phyloP scores from a whole-genome alignment of 2,113 vertebrate genomes.

The Eudorcas thomsonii region DNA sequence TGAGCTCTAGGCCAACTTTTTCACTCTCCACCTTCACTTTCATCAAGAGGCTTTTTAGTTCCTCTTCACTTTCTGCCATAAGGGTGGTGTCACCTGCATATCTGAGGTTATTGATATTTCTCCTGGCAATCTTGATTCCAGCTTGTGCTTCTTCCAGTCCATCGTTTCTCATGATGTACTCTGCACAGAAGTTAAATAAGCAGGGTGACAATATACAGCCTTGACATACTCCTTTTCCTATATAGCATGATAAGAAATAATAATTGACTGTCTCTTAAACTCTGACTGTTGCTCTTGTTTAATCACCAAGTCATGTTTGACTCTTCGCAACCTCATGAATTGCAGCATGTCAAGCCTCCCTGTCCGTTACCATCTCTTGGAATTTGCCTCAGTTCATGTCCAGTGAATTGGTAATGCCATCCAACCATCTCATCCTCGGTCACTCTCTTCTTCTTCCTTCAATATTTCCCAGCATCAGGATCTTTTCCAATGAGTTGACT shows the following conservation, averaged over 20 bases:
- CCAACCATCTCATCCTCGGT: not conserved
- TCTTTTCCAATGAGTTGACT: not conserved
- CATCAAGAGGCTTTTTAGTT: too few relatives aligned
- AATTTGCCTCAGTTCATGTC: not conserved
- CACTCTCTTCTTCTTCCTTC: not conserved
- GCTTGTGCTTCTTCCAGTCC: too few relatives aligned
- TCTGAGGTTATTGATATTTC: too few relatives aligned
- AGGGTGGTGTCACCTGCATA: too few relatives aligned
- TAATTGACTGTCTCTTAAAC: not conserved
- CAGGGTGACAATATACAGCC: too few relatives aligned
- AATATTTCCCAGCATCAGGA: not conserved
- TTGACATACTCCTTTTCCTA: too few relatives aligned
- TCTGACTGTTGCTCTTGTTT: not conserved
- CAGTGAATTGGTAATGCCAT: not conserved
- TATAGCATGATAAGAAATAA: not conserved
- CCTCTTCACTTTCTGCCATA: too few relatives aligned
- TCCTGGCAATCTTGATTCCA: too few relatives aligned
- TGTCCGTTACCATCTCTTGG: not conserved
- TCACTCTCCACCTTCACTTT: too few relatives aligned
- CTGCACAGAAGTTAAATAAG: too few relatives aligned
- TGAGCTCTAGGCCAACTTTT: too few relatives aligned
- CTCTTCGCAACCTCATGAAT: not conserved
- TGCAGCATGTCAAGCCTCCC: not conserved
- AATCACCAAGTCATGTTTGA: not conserved
- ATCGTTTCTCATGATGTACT: too few relatives aligned